phyloP scores from a whole-genome alignment of 2,797 vertebrate genomes.

The Falco columbarius region DNA sequence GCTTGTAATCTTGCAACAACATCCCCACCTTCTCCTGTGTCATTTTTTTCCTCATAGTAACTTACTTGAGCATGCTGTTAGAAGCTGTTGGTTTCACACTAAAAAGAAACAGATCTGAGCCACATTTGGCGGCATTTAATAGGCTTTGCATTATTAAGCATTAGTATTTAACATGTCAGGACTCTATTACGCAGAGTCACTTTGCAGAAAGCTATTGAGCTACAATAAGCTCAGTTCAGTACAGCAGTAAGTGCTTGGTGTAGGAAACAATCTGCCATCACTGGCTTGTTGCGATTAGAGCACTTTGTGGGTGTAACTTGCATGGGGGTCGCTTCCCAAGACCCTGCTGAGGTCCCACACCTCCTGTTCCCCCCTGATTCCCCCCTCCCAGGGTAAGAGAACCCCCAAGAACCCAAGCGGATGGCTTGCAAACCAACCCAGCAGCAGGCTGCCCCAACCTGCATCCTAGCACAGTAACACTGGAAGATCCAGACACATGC shows the following conservation, averaged over 20 bases:
- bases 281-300: background rate
- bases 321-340: fast-evolving
- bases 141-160: background rate
- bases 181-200: background rate
- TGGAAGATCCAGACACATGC: fast-evolving
- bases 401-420: background rate
- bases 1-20: background rate
- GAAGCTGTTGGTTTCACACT: conserved; percentile 10
- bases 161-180: background rate
- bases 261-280: background rate
- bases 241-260: background rate
- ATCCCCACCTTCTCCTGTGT: background rate
- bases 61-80: background rate
- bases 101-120: background rate
- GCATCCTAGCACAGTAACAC: background rate
- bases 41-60: background rate
- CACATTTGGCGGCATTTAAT: background rate
- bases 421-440: fast-evolving
- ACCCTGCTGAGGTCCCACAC: background rate
- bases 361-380: background rate
- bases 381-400: background rate
- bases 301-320: background rate
- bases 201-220: conserved; percentile 5
- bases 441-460: background rate
- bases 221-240: background rate